Evolutionary conservation across 2,797 vertebrate species (phyloP).

Genomic region (Nannoperca australis): DNA sequence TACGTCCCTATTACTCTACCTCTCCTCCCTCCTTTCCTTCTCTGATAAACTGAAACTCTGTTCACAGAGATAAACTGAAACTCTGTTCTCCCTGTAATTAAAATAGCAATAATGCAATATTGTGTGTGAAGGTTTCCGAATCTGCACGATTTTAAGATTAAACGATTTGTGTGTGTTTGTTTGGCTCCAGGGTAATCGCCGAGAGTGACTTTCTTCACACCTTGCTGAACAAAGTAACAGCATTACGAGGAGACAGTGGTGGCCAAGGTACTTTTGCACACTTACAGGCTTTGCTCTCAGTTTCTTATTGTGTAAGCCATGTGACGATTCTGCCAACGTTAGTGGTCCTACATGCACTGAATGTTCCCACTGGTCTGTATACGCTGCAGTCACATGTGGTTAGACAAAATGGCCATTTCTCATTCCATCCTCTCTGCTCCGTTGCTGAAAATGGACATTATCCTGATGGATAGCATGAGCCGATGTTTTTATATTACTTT

Average conservation of each 20-base stretch:
- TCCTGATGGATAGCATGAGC: slow-evolving; percentile 58
- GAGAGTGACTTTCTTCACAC: slow-evolving; percentile 96
- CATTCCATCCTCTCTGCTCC: slow-evolving; percentile 23
- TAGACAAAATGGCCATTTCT: slow-evolving; percentile 48
- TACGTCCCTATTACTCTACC: slow-evolving; percentile 68
- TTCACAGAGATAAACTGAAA: not conserved
- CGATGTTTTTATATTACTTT: slow-evolving; percentile 57
- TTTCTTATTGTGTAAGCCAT: not conserved
- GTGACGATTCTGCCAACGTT: slow-evolving; percentile 11
- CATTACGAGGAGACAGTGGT: slow-evolving; percentile 93
- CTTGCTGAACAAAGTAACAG: slow-evolving; percentile 93
- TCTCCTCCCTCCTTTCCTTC: not conserved
- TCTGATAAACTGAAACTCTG: not conserved
- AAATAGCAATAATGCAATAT: slow-evolving; percentile 10
- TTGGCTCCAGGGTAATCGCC: slow-evolving; percentile 86
- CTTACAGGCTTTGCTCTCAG: slow-evolving; percentile 29
- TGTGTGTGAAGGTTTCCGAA: slow-evolving; percentile 4
- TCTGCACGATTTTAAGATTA: not conserved
- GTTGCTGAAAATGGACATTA: slow-evolving; percentile 47
- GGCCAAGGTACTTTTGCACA: slow-evolving; percentile 91
- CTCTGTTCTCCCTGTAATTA: not conserved
- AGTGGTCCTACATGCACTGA: slow-evolving; percentile 4
- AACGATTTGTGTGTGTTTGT: slow-evolving; percentile 69
- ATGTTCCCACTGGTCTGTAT: slow-evolving; percentile 41
- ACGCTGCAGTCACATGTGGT: slow-evolving; percentile 38